Evolutionary conservation across 2,888 invertebrate genomes (phyloP), one percentile per base, ranked within the genome.

Genomic region (Chymomyza caudatula): DNA sequence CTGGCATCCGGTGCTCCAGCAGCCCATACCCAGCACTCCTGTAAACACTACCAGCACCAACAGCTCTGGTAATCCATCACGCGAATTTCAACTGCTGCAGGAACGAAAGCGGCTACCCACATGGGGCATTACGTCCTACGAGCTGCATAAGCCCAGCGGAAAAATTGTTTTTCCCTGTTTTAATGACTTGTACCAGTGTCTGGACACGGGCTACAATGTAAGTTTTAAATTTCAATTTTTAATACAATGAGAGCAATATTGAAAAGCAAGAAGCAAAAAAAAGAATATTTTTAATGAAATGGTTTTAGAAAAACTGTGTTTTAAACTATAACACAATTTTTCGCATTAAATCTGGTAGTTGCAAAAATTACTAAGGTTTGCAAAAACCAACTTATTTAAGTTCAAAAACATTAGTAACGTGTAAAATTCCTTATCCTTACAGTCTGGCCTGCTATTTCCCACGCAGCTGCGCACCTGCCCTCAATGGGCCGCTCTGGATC

Each of bases 111-210:
- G 98, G 61, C 93, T 97, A 49, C 95, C 97, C 0, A 96, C 96
- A 0, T 97, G 96, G 95, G 97, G 98, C 20, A 98, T 98, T 63
- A 97, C 97, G 0, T 96, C 96, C 0, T 98, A 98, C 87, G 97
- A 98, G 89, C 92, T 97, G 59, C 96, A 97, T 82, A 92, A 93
- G 37, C 92, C 92, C 5, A 94, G 95, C 22, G 97, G 97, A 23
- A 94, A 95, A 85, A 94, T 98, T 77, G 94, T 98, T 65, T 98
- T 98, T 90, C 96, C 98, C 13, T 96, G 97, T 67, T 95, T 96
- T 0, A 96, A 96, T 63, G 95, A 95, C 67, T 92, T 98, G 71
- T 98, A 96, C 90, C 95, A 96, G 62, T 97, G 97, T 87, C 91
- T 93, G 62, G 96, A 96, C 88, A 93, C 93, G 76, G 94, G 94